These are phyloP conservation scores for Epistrophella euchroma DNA, from an alignment of 2,888 invertebrate genomes.

Conservation along the genomic window DNA sequence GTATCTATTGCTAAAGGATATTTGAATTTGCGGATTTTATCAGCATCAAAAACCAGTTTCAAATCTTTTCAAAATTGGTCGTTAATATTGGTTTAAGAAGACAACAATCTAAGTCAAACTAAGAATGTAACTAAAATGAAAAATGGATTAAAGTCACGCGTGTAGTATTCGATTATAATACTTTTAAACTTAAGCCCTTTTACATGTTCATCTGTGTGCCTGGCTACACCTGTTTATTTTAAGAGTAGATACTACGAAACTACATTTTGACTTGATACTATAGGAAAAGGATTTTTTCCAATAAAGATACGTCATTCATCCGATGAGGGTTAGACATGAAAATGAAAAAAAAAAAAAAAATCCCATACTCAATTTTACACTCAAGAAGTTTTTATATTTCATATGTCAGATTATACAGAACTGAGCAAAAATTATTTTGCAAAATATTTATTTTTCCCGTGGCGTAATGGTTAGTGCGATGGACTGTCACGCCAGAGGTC, in stretches of 20 bases:
- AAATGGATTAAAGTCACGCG: slow-evolving; percentile 29
- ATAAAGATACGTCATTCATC: slow-evolving; percentile 56
- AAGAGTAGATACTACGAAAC: not conserved
- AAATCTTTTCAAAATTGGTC: slow-evolving; percentile 2
- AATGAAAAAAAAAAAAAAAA: slow-evolving; percentile 15
- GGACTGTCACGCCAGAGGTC: no score
- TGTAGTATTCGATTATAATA: slow-evolving; percentile 29
- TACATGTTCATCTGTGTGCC: not conserved
- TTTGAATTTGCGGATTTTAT: not conserved
- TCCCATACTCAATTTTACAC: slow-evolving; percentile 35
- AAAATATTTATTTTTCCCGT: not conserved
- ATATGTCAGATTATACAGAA: slow-evolving; percentile 19
- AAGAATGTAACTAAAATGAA: not conserved
- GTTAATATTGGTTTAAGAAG: not conserved
- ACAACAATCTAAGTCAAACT: not conserved
- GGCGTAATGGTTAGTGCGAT: no score
- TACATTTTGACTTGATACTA: not conserved
- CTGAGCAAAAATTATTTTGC: not conserved
- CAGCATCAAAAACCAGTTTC: slow-evolving; percentile 2
- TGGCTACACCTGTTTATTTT: not conserved
- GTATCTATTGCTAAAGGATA: no score
- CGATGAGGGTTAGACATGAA: not conserved
- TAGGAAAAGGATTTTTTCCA: slow-evolving; percentile 9
- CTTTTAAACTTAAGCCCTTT: not conserved
- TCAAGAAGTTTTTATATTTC: slow-evolving; percentile 12